Evolutionary conservation across 1,140 invertebrate species (phyloP).

Genomic region (Pseudobourletiella spinata): DNA sequence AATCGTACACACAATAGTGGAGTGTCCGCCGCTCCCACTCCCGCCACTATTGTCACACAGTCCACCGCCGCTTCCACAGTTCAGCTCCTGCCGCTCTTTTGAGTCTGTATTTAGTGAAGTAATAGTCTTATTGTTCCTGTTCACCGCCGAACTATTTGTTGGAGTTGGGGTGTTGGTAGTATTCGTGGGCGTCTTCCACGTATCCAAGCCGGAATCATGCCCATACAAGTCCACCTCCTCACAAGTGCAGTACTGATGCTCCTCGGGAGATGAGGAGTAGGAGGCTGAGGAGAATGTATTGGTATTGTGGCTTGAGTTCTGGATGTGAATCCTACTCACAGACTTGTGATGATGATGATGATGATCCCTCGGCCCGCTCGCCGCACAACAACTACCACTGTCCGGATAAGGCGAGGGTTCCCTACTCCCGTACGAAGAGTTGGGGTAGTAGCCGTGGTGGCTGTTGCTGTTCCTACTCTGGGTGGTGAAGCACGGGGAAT

Average conservation of each 20-base stretch:
- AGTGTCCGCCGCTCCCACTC: not conserved
- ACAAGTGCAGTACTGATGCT: slow-evolving; percentile 7
- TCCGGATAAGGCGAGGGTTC: slow-evolving; percentile 14
- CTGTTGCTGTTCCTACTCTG: too few species aligned
- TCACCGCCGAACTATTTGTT: not conserved
- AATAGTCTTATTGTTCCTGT: not conserved
- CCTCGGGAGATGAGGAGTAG: not conserved
- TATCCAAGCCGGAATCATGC: slow-evolving; percentile 35
- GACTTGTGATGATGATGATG: too few species aligned
- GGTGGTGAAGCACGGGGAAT: too few species aligned
- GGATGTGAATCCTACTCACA: too few species aligned
- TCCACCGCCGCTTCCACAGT: not conserved
- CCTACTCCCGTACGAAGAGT: slow-evolving; percentile 16
- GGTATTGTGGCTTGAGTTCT: too few species aligned
- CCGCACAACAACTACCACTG: not conserved
- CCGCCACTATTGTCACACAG: not conserved
- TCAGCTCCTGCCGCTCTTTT: not conserved
- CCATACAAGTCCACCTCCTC: slow-evolving; percentile 15
- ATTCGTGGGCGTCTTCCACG: slow-evolving; percentile 24
- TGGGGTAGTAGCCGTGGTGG: not conserved
- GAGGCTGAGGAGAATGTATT: not conserved
- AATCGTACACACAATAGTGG: slow-evolving; percentile 33
- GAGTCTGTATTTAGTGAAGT: not conserved
- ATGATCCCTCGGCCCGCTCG: not conserved
- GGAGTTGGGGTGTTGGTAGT: not conserved